Evolutionary conservation across 2,797 vertebrate species (phyloP).

Genomic region (Manis javanica): DNA sequence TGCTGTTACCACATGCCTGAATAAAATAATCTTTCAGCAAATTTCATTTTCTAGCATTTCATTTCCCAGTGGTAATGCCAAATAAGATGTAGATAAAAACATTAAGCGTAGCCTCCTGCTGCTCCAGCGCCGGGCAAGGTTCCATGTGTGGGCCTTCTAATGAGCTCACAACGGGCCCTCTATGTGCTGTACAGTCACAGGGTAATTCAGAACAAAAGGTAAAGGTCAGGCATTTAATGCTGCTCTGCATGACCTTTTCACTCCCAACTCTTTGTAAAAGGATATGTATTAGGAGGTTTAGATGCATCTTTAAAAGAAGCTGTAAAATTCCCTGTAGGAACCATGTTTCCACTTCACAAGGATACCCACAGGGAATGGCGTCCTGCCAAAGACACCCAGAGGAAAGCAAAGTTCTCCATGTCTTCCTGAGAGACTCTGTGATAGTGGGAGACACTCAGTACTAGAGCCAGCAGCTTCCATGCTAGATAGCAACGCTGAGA

Average conservation of each 20-base stretch:
- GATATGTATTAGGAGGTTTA: constrained; percentile 66
- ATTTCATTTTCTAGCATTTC: constrained; percentile 69
- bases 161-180: constrained; percentile 46
- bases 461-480: not conserved
- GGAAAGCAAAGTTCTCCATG: not conserved
- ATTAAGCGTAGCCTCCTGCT: constrained; percentile 63
- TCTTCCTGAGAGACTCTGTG: not conserved
- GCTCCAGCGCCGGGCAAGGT: constrained; percentile 49
- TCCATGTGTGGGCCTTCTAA: constrained; percentile 55
- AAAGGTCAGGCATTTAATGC: constrained; percentile 72
- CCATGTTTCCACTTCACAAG: constrained; percentile 61
- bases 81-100: constrained; percentile 60
- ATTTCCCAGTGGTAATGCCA: constrained; percentile 38
- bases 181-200: constrained; percentile 45
- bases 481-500: not conserved
- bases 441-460: not conserved
- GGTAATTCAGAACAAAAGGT: constrained; percentile 73
- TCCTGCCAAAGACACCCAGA: constrained; percentile 28
- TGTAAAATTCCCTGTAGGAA: constrained; percentile 35
- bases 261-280: constrained; percentile 70
- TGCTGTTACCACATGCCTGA: not conserved
- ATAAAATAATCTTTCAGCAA: constrained; percentile 56
- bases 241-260: constrained; percentile 77
- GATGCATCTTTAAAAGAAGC: constrained; percentile 70
- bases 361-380: not conserved